Percentiles rank a stretch among this genome's conserved stretches.
phyloP scores from a whole-genome alignment of 2,113 vertebrate genomes.

The Corythoichthys intestinalis region DNA sequence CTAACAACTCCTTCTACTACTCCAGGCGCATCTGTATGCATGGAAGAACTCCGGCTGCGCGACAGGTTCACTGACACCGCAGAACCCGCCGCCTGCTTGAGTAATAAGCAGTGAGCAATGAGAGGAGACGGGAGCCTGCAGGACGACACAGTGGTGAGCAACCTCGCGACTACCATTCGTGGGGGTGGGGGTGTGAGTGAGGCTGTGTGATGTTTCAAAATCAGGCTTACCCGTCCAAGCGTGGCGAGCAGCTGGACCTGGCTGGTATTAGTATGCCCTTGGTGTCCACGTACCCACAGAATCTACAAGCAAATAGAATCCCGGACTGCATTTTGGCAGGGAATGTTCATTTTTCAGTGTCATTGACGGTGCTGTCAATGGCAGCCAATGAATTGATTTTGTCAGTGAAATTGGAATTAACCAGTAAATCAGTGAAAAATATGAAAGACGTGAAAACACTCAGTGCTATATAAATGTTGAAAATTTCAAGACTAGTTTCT shows the following conservation, averaged over 20 bases:
- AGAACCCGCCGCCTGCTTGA: not conserved
- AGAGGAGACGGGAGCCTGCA: constrained; percentile 6
- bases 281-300: constrained; percentile 26
- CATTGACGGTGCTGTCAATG: too few relatives aligned
- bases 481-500: too few relatives aligned
- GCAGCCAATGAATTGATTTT: too few relatives aligned
- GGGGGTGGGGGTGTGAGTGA: constrained; percentile 1
- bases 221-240: constrained; percentile 44
- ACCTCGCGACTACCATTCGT: not conserved
- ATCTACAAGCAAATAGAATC: not conserved
- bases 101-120: constrained; percentile 27
- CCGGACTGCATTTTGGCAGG: not conserved
- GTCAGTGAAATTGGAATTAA: too few relatives aligned
- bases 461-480: too few relatives aligned
- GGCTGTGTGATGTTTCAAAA: constrained; percentile 56
- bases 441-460: too few relatives aligned
- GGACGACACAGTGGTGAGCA: constrained; percentile 8
- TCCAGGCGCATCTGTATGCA: not conserved
- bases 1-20: not conserved
- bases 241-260: constrained; percentile 51
- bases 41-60: not conserved
- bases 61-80: not conserved
- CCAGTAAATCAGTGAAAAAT: too few relatives aligned
- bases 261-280: constrained; percentile 58
- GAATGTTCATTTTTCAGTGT: not conserved